These are phyloP conservation scores for Caenorhabditis briggsae DNA, from an alignment of 1,140 invertebrate species.

Conservation along the genomic window DNA sequence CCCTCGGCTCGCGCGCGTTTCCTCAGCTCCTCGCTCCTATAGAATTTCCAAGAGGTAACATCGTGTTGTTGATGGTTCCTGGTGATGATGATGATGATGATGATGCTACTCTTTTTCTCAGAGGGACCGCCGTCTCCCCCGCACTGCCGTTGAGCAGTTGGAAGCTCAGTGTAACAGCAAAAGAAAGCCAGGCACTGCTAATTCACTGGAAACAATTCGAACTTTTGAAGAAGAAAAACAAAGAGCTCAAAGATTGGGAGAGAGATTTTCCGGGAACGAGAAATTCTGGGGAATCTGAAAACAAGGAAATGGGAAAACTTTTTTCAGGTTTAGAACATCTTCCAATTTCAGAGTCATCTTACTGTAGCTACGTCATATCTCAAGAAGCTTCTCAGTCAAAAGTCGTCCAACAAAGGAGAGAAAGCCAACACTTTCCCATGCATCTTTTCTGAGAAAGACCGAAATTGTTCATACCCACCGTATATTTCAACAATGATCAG, in stretches of 20 bases:
- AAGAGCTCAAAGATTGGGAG: constrained; percentile 35
- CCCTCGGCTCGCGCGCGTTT: neutral
- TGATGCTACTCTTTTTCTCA: too few relatives aligned
- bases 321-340: too few relatives aligned
- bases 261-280: neutral
- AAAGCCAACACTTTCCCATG: too few relatives aligned
- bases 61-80: constrained; percentile 53
- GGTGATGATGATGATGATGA: neutral
- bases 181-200: constrained; percentile 47
- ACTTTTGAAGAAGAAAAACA: constrained; percentile 43
- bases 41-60: constrained; percentile 42
- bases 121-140: constrained; percentile 10
- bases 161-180: constrained; percentile 47
- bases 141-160: constrained; percentile 39
- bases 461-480: too few relatives aligned
- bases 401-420: too few relatives aligned
- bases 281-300: too few relatives aligned
- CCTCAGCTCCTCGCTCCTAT: neutral
- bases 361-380: too few relatives aligned
- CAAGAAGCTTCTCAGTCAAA: too few relatives aligned
- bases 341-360: too few relatives aligned
- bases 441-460: too few relatives aligned
- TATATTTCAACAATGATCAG: too few relatives aligned
- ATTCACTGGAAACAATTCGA: constrained; percentile 50
- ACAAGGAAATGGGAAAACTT: too few relatives aligned